Percentiles rank a stretch among this genome's conserved stretches.
phyloP scores from a whole-genome alignment of 2,113 vertebrate species.

The Platysteira castanea region DNA sequence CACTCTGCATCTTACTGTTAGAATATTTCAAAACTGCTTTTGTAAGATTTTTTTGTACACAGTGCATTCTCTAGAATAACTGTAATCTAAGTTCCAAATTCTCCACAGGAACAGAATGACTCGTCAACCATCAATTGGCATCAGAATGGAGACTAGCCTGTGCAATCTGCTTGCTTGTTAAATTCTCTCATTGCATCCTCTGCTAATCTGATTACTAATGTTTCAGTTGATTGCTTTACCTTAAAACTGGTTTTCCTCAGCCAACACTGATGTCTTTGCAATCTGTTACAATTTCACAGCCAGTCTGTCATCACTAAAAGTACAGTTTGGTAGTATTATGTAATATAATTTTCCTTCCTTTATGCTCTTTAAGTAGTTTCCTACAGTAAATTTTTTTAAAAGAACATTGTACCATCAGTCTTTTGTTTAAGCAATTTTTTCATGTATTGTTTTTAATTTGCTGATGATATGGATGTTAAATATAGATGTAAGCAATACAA shows the following conservation, averaged over 20 bases:
- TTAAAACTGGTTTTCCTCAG: background rate
- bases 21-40: background rate
- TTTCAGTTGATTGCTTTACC: background rate
- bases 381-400: background rate
- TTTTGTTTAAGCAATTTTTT: background rate
- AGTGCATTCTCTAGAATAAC: background rate
- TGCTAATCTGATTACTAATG: background rate
- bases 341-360: background rate
- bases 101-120: background rate
- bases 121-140: background rate
- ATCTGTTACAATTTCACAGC: background rate
- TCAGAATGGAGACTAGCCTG: background rate
- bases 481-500: background rate
- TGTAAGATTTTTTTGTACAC: background rate
- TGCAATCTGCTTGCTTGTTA: background rate
- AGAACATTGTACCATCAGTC: background rate
- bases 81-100: background rate
- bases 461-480: background rate
- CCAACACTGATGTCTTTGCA: background rate
- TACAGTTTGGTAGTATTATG: background rate
- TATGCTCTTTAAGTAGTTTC: background rate
- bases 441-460: background rate
- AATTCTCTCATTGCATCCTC: background rate
- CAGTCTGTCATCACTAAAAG: background rate
- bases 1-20: background rate